Evolutionary conservation across 2,113 vertebrate genomes (phyloP).

Genomic region (Paradoxurus hermaphroditus): DNA sequence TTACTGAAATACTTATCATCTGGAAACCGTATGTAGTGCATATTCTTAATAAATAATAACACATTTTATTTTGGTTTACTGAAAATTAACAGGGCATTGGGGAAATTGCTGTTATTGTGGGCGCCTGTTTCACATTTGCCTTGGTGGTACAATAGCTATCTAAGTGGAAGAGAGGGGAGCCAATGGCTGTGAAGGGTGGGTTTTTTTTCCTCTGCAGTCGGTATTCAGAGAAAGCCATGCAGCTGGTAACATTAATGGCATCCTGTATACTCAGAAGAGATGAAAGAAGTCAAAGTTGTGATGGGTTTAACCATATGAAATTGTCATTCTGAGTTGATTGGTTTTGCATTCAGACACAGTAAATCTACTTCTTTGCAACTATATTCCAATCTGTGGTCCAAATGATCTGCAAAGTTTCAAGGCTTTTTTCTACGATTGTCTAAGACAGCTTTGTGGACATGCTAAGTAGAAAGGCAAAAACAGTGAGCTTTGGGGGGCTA

Average conservation of each 20-base stretch:
- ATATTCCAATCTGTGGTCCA: slow-evolving; percentile 76
- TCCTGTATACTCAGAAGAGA: slow-evolving; percentile 82
- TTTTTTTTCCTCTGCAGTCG: slow-evolving; percentile 64
- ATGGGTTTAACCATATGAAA: slow-evolving; percentile 81
- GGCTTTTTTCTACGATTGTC: slow-evolving; percentile 40
- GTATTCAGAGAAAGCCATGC: slow-evolving; percentile 83
- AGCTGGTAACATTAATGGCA: slow-evolving; percentile 84
- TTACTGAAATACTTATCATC: slow-evolving; percentile 84
- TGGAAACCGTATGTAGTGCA: slow-evolving; percentile 83
- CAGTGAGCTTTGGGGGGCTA: neutral
- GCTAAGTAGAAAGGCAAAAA: slow-evolving; percentile 61
- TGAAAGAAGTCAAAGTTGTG: slow-evolving; percentile 83
- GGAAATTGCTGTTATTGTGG: slow-evolving; percentile 83
- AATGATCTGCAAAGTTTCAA: slow-evolving; percentile 75
- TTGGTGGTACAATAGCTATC: slow-evolving; percentile 79
- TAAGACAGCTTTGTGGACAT: slow-evolving; percentile 57
- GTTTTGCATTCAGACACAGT: slow-evolving; percentile 73
- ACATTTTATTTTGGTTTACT: slow-evolving; percentile 87
- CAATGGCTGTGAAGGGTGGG: neutral
- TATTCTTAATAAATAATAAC: slow-evolving; percentile 86
- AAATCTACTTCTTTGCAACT: slow-evolving; percentile 69
- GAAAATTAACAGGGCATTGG: slow-evolving; percentile 87
- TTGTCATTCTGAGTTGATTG: slow-evolving; percentile 79
- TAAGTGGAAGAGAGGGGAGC: slow-evolving; percentile 80
- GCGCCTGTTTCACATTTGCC: slow-evolving; percentile 83